A percentile compares a stretch with the other conserved stretches of the same genome.
Conservation (phyloP, 37 sponge, comb jelly and placozoan species). For the Theonella swinhoei region DNA sequence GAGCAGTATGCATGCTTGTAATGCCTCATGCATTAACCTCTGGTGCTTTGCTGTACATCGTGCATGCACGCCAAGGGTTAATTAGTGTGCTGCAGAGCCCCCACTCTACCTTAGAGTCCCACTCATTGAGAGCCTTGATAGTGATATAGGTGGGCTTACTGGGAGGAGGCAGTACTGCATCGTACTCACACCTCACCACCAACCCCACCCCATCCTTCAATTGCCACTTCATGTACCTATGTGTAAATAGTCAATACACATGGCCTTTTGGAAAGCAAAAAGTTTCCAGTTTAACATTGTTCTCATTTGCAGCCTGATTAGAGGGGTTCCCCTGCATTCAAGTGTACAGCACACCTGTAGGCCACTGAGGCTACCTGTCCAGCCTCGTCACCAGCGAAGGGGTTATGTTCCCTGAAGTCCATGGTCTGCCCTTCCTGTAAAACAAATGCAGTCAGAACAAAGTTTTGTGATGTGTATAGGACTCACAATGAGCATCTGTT, state of each 20-base stretch:
- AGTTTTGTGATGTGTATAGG: too few species aligned
- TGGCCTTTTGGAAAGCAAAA: too few species aligned
- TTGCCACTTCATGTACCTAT: constrained; percentile 86
- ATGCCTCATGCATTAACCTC: too few species aligned
- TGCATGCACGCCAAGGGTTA: too few species aligned
- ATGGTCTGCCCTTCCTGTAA: constrained; percentile 12
- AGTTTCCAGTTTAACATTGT: too few species aligned
- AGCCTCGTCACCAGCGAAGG: constrained; percentile 85
- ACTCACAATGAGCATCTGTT: constrained; percentile 85
- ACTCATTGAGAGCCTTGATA: constrained; percentile 84
- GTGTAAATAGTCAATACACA: not conserved
- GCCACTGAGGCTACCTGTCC: constrained; percentile 82
- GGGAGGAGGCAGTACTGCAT: constrained; percentile 75
- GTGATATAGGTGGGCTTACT: constrained; percentile 61
- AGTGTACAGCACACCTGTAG: constrained; percentile 72
- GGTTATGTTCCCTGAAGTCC: constrained; percentile 75
- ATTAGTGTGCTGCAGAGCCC: too few species aligned
- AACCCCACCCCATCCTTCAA: constrained; percentile 63
- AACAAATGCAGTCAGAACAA: not conserved
- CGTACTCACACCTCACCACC: constrained; percentile 86
- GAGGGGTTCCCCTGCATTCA: too few species aligned
- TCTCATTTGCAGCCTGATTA: too few species aligned
- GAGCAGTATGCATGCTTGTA: too few species aligned
- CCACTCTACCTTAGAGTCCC: constrained; percentile 94
- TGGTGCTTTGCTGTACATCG: too few species aligned